Evolutionary conservation across 2,113 vertebrate genomes (phyloP), one percentile per base, ranked within the genome.

Genomic region (Petromus typicus): DNA sequence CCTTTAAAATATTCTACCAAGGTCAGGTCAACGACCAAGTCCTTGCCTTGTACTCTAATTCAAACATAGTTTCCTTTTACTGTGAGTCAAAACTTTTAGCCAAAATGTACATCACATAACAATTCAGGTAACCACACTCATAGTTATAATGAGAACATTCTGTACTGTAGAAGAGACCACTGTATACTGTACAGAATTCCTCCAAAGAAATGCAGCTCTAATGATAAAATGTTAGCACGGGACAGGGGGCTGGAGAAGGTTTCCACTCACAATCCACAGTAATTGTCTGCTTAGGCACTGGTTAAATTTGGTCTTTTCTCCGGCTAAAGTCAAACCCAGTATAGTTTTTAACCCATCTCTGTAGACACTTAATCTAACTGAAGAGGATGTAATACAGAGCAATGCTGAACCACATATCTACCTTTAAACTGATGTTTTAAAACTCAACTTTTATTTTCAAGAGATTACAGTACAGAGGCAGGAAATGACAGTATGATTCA

Each of bases 201-300:
- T 93, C 45, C 40, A 86, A 48, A 71, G 23, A 84, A 94, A 80
- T 64, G 12, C 20, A 66, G 89, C 34, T 91, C 81, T 89, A 94
- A 94, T 94, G 66, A 95, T 76, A 90, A 67, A 91, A 85, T 91
- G 30, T 75, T 20, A 79, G n/a, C 75, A 86, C 94, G 17, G 93
- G 83, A 94, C 43, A 95, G 16, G 79, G 34, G 16, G 56, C 22
- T 34, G 1, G 1, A 86, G 57, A 94, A 92, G 45, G 6, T 43
- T 89, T 86, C 66, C 79, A 83, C 48, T 89, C 75, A 93, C 18
- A 95, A 5, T 18, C 48, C n/a, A 45, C 16, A 81, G 84, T 80
- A 89, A 92, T 69, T 94, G 37, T 22, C n/a, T 64, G 34, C 59
- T 59, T 34, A n/a, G 56, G 22, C 64, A 63, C 45, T 91, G 64